These are phyloP conservation scores for Lithophane socia DNA, from an alignment of 2,888 invertebrate species.

Conservation along the genomic window DNA sequence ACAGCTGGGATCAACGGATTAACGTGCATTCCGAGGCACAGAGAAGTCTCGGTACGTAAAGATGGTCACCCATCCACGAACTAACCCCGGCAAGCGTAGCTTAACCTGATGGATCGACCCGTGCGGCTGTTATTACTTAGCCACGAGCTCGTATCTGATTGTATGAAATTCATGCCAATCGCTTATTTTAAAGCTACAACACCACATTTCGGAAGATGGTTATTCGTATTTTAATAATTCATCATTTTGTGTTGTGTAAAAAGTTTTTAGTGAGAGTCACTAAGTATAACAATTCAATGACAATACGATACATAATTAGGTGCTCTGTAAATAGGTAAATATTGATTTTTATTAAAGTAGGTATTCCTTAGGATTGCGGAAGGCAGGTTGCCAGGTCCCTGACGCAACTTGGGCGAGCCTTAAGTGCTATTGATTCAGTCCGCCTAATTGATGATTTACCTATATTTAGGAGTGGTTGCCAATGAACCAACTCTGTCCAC, in stretches of 20 bases:
- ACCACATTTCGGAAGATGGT: background rate
- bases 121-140: too few relatives aligned
- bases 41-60: too few relatives aligned
- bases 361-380: constrained; percentile 28
- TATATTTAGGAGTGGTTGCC: constrained; percentile 15
- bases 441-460: constrained; percentile 24
- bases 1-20: too few relatives aligned
- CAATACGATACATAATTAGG: background rate
- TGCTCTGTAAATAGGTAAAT: too few relatives aligned
- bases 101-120: too few relatives aligned
- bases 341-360: background rate
- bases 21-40: too few relatives aligned
- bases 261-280: background rate
- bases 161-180: background rate
- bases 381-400: background rate
- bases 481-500: background rate
- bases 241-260: background rate
- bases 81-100: too few relatives aligned
- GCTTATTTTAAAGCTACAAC: background rate
- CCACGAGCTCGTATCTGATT: background rate
- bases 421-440: constrained; percentile 3
- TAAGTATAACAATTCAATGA: background rate
- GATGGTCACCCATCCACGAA: too few relatives aligned
- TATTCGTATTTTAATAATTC: background rate
- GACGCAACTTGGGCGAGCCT: constrained; percentile 25